These are phyloP conservation scores for Ptyas mucosa DNA, from an alignment of 2,113 vertebrate species.

Conservation along the genomic window DNA sequence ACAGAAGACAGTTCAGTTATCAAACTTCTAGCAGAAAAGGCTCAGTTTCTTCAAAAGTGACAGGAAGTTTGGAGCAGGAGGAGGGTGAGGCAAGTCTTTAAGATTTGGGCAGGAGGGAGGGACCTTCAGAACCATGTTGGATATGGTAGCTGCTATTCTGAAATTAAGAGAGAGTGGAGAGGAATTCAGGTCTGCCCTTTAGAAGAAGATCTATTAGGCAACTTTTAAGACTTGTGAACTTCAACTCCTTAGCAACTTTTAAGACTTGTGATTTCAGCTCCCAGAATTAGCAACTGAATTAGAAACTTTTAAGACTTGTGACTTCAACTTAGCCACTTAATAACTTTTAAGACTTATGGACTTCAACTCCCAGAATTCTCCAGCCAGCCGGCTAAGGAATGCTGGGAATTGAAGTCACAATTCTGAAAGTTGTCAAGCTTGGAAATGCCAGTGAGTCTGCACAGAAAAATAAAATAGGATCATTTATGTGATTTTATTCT, in stretches of 20 bases:
- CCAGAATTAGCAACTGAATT: not conserved
- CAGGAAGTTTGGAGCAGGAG: not conserved
- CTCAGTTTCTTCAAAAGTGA: not conserved
- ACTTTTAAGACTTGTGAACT: not conserved
- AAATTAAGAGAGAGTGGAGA: not conserved
- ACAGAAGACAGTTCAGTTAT: not conserved
- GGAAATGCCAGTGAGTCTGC: not conserved
- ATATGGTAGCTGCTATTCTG: not conserved
- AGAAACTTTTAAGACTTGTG: not conserved
- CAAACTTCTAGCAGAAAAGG: rapidly evolving
- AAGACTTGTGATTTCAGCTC: not conserved
- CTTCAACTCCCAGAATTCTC: too few species aligned
- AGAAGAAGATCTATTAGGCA: not conserved
- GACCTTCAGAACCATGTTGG: not conserved
- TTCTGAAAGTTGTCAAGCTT: not conserved
- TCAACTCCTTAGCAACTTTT: not conserved
- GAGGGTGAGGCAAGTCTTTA: not conserved
- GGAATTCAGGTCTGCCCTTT: not conserved
- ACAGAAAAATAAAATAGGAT: not conserved
- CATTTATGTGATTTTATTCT: not conserved
- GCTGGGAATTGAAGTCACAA: not conserved
- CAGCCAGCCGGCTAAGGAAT: too few species aligned
- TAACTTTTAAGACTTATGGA: not conserved
- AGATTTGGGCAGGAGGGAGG: not conserved
- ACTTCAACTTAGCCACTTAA: not conserved